Conservation (phyloP, 2,113 vertebrate genomes). For the Panurus biarmicus region DNA sequence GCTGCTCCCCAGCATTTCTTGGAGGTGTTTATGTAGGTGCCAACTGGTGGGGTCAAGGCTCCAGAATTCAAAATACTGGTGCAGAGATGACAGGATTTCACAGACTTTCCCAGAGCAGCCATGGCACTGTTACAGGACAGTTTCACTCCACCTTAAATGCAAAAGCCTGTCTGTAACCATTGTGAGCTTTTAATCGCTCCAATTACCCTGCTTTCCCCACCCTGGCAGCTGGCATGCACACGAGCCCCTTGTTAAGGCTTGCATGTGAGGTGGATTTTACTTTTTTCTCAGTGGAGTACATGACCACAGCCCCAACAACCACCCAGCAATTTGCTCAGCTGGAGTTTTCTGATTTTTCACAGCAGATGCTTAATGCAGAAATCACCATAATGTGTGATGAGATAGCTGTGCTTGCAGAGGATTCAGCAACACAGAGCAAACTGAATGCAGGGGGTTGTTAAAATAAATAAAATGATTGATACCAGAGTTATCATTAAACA, state of each 20-base stretch:
- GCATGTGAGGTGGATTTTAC: neutral
- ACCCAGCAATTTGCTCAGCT: constrained; percentile 34
- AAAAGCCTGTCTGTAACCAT: neutral
- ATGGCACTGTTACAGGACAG: neutral
- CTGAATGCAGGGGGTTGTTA: neutral
- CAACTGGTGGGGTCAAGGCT: neutral
- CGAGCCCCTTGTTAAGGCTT: neutral
- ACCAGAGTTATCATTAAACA: neutral
- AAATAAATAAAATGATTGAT: neutral
- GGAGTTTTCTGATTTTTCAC: neutral
- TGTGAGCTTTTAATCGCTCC: constrained; percentile 53
- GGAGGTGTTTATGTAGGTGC: neutral
- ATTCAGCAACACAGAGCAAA: neutral
- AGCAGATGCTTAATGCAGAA: neutral
- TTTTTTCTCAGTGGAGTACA: neutral
- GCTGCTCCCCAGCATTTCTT: neutral
- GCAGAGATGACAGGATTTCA: neutral
- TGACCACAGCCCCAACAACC: neutral
- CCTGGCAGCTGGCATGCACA: constrained; percentile 31
- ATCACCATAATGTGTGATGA: neutral
- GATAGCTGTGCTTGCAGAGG: neutral
- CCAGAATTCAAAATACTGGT: neutral
- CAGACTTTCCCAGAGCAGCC: neutral
- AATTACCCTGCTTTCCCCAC: constrained; percentile 15
- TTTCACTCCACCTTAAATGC: constrained; percentile 39